phyloP scores from a whole-genome alignment of 2,888 invertebrate species.

The Drosophila setosimentum region DNA sequence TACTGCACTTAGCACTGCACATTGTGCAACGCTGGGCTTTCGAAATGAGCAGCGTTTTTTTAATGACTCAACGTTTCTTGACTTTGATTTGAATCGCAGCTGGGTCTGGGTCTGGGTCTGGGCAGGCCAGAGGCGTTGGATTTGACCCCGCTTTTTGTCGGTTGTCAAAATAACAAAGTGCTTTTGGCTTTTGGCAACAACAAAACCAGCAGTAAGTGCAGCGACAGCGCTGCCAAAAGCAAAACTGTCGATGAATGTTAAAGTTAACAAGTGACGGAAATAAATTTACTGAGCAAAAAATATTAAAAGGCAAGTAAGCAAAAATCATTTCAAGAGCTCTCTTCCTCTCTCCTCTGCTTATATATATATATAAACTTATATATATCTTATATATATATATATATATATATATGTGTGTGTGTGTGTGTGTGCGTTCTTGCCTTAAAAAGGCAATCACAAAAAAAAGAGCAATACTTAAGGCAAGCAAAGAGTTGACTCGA shows the following conservation, averaged over 20 bases:
- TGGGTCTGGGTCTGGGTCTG: constrained; percentile 2
- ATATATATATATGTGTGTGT: background rate
- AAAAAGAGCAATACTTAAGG: constrained; percentile 4
- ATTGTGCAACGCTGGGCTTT: constrained; percentile 29
- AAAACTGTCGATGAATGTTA: constrained; percentile 77
- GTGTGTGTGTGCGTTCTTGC: background rate
- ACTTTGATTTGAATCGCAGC: constrained; percentile 70
- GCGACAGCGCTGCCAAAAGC: constrained; percentile 31
- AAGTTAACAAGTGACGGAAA: constrained; percentile 80
- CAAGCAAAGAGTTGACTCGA: constrained; percentile 21
- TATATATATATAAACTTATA: background rate
- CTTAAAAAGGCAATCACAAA: background rate
- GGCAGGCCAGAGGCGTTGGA: constrained; percentile 25
- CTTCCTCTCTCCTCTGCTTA: background rate
- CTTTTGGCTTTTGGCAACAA: constrained; percentile 46
- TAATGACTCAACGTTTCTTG: constrained; percentile 76
- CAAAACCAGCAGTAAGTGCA: constrained; percentile 3
- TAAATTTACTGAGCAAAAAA: constrained; percentile 68
- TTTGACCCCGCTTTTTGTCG: constrained; percentile 51
- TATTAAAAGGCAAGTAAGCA: constrained; percentile 68
- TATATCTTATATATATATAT: no score
- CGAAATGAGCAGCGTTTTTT: constrained; percentile 61
- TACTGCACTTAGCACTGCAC: constrained; percentile 38
- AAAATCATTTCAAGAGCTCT: constrained; percentile 56
- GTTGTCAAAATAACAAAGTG: constrained; percentile 78